A percentile compares a stretch with the other conserved stretches of the same genome.
phyloP scores from a whole-genome alignment of 2,797 vertebrate genomes.

The Hyperoplus lanceolatus region DNA sequence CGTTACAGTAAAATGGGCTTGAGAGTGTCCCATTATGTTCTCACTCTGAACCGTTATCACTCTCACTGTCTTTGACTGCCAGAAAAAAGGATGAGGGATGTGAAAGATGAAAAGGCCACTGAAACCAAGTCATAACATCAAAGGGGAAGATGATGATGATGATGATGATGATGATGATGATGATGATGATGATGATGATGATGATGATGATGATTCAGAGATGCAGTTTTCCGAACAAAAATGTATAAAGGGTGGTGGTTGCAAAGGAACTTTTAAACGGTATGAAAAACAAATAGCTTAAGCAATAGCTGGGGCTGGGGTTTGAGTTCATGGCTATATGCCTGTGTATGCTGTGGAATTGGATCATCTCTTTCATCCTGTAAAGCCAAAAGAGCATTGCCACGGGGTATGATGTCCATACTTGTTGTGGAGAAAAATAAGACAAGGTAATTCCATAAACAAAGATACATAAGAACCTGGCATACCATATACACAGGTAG shows the following conservation, averaged over 20 bases:
- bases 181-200: no score
- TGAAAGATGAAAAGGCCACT: conserved; percentile 64
- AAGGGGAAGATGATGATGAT: conserved; percentile 5
- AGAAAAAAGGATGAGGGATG: conserved; percentile 33
- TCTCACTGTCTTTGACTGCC: conserved; percentile 51
- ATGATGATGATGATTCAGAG: conserved; percentile 39
- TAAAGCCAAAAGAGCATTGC: conserved; percentile 17
- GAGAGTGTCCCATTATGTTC: conserved; percentile 53
- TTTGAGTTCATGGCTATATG: neutral
- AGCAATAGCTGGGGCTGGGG: conserved; percentile 1
- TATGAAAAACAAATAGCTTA: conserved; percentile 23
- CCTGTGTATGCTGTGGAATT: conserved; percentile 21
- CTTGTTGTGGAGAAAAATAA: conserved; percentile 16
- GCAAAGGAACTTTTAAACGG: conserved; percentile 32
- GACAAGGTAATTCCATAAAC: conserved; percentile 3
- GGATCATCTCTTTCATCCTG: conserved; percentile 27
- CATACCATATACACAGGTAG: neutral
- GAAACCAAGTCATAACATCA: conserved; percentile 58
- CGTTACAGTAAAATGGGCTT: conserved; percentile 21
- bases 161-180: no score
- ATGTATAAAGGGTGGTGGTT: conserved; percentile 16
- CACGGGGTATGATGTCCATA: neutral
- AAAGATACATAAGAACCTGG: conserved; percentile 3
- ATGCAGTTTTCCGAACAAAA: conserved; percentile 39
- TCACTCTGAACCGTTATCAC: conserved; percentile 51